Conservation (phyloP, 2,113 vertebrate genomes). For the Anolis carolinensis region DNA sequence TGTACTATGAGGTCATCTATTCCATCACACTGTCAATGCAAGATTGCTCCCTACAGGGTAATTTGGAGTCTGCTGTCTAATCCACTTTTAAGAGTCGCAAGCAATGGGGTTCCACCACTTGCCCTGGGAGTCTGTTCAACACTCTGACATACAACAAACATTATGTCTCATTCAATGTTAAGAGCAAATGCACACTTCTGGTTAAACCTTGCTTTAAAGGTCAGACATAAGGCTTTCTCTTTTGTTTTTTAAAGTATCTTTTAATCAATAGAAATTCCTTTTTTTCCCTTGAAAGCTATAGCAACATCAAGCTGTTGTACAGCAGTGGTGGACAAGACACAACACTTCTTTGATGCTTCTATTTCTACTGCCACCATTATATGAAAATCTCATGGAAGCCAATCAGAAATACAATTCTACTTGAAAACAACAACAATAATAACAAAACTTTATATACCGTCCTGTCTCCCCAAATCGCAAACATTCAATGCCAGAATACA, state of each 20-base stretch:
- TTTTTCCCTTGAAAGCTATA: background rate
- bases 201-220: background rate
- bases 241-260: background rate
- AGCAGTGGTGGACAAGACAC: too few relatives aligned
- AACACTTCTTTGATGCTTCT: too few relatives aligned
- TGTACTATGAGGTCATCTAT: constrained; percentile 44
- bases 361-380: too few relatives aligned
- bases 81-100: constrained; percentile 33
- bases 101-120: constrained; percentile 14
- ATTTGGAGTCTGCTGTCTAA: constrained; percentile 39
- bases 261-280: background rate
- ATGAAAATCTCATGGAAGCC: too few relatives aligned
- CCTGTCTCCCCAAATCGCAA: too few relatives aligned
- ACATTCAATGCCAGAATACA: too few relatives aligned
- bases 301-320: background rate
- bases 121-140: constrained; percentile 12
- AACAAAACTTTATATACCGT: too few relatives aligned
- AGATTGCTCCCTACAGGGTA: constrained; percentile 42
- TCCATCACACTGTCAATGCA: constrained; percentile 41
- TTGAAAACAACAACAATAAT: too few relatives aligned
- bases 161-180: constrained; percentile 14
- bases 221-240: background rate
- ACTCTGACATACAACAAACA: constrained; percentile 22
- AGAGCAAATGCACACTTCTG: constrained; percentile 2
- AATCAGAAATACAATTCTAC: too few relatives aligned